Evolutionary conservation across 2,888 invertebrate species (phyloP).

Genomic region (Boloria euphrosyne): DNA sequence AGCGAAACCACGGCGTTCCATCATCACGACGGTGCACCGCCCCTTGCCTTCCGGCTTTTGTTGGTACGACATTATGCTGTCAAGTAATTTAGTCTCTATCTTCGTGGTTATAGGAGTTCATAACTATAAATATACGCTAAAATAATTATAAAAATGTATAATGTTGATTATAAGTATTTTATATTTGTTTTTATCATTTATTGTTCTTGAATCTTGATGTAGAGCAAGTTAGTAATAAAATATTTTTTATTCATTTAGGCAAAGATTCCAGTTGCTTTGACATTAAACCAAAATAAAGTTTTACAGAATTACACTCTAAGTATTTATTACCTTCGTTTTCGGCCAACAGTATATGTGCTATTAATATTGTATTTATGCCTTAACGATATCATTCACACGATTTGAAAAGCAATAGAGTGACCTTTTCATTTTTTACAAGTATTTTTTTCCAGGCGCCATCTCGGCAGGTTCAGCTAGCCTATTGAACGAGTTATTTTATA

Average conservation of each 20-base stretch:
- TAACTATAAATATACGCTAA: slow-evolving; percentile 1
- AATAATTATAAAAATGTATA: slow-evolving; percentile 11
- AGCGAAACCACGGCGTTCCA: slow-evolving; percentile 48
- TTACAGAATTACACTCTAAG: no score
- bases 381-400: no score
- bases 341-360: no score
- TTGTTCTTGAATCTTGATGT: neutral
- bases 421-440: slow-evolving; percentile 17
- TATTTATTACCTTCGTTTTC: no score
- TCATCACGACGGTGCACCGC: slow-evolving; percentile 41
- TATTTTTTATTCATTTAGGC: no score
- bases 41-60: slow-evolving; percentile 53
- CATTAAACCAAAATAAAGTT: no score
- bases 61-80: slow-evolving; percentile 30
- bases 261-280: no score
- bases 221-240: neutral
- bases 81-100: slow-evolving; percentile 25
- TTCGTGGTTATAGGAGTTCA: slow-evolving; percentile 1
- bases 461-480: slow-evolving; percentile 15
- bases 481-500: slow-evolving; percentile 18
- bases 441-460: slow-evolving; percentile 9
- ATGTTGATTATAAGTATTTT: slow-evolving; percentile 11
- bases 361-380: no score
- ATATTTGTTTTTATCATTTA: neutral
- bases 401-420: neutral